These are phyloP conservation scores for Heliconius eleuchia DNA, from an alignment of 1,140 invertebrate species.

Conservation along the genomic window DNA sequence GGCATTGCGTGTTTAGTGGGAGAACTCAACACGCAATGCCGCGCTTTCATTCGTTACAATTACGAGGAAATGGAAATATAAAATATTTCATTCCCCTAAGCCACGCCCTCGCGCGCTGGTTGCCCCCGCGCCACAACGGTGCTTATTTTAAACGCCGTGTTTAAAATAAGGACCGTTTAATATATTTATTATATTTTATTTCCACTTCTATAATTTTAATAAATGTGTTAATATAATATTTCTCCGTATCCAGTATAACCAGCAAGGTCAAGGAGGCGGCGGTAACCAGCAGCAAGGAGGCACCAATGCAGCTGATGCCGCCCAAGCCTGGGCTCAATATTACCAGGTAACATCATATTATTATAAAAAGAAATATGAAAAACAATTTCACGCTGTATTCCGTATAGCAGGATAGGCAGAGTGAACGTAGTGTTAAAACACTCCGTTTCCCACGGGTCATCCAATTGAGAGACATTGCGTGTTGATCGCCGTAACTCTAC, in stretches of 20 bases:
- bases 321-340: slow-evolving; percentile 71
- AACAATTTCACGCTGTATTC: not conserved
- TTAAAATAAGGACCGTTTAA: too few species aligned
- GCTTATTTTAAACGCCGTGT: too few species aligned
- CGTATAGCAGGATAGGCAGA: not conserved
- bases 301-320: slow-evolving; percentile 45
- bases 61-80: too few species aligned
- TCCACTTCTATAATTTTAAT: not conserved
- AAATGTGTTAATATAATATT: not conserved
- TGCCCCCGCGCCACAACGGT: too few species aligned
- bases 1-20: not conserved
- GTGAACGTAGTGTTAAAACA: not conserved
- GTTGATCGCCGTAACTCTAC: too few species aligned
- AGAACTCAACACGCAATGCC: too few species aligned
- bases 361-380: not conserved
- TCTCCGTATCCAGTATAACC: slow-evolving; percentile 39
- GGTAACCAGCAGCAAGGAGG: slow-evolving; percentile 37
- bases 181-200: too few species aligned
- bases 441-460: not conserved
- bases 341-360: slow-evolving; percentile 54
- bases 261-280: slow-evolving; percentile 28
- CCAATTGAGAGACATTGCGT: not conserved
- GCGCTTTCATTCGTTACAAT: too few species aligned
- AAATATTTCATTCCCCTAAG: too few species aligned
- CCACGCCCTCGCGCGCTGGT: too few species aligned